Evolutionary conservation across 2,888 invertebrate species (phyloP).

Genomic region (Brachypterus glaber): DNA sequence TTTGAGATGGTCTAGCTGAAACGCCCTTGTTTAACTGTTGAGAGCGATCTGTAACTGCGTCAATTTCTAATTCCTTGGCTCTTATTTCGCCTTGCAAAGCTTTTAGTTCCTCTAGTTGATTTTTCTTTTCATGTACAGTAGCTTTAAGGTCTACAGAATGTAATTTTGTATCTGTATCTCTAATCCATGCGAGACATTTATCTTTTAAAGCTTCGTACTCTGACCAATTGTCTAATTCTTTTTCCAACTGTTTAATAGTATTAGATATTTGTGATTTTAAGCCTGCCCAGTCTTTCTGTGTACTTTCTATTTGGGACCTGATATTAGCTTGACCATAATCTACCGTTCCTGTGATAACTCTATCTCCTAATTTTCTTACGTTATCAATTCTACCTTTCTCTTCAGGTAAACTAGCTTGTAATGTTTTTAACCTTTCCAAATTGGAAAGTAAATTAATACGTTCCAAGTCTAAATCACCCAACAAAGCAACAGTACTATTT

Average conservation of each 20-base stretch:
- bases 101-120: constrained; percentile 71
- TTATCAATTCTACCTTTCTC: constrained; percentile 76
- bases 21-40: constrained; percentile 72
- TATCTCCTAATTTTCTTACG: constrained; percentile 75
- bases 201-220: constrained; percentile 85
- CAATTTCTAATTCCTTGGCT: constrained; percentile 86
- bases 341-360: constrained; percentile 79
- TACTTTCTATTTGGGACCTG: constrained; percentile 76
- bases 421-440: constrained; percentile 72
- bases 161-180: constrained; percentile 76
- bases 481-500: constrained; percentile 67
- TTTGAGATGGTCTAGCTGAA: constrained; percentile 67
- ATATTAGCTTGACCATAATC: constrained; percentile 76
- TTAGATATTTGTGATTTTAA: constrained; percentile 65
- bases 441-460: constrained; percentile 78
- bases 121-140: constrained; percentile 71
- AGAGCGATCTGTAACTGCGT: constrained; percentile 83
- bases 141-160: constrained; percentile 82
- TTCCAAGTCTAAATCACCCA: constrained; percentile 77
- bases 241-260: constrained; percentile 70
- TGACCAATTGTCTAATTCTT: constrained; percentile 80
- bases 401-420: constrained; percentile 70
- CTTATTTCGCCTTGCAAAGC: constrained; percentile 77
- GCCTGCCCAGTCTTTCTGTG: constrained; percentile 86
- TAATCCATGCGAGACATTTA: constrained; percentile 76